Evolutionary conservation across 2,113 vertebrate genomes (phyloP).

Genomic region (Haemorhous mexicanus): DNA sequence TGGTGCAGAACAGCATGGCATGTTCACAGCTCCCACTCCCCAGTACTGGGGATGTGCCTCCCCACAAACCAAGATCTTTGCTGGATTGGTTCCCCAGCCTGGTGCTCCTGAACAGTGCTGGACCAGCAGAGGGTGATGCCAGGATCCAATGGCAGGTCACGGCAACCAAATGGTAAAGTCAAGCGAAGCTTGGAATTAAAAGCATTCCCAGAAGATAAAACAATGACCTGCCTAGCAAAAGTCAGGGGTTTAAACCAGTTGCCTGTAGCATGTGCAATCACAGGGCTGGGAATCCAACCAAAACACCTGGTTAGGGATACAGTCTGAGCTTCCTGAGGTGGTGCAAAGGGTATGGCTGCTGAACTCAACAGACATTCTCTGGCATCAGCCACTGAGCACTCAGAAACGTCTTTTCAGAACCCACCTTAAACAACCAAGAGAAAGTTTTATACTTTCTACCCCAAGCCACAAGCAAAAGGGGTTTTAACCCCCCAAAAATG

Average conservation of each 20-base stretch:
- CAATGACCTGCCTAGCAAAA: neutral
- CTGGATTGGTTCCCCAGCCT: neutral
- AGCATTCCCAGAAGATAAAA: neutral
- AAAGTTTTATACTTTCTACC: neutral
- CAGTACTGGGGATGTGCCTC: neutral
- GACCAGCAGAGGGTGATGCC: fast-evolving
- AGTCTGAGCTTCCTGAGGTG: neutral
- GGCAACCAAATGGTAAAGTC: neutral
- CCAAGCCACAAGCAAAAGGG: neutral
- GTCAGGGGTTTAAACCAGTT: neutral
- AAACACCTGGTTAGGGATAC: neutral
- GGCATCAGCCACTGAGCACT: fast-evolving
- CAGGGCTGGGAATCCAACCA: neutral
- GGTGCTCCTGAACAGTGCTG: neutral
- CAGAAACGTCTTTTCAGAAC: neutral
- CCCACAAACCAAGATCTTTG: neutral
- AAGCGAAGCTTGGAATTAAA: neutral
- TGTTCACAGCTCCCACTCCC: neutral
- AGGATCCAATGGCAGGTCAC: neutral
- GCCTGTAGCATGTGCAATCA: neutral
- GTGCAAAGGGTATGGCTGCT: neutral
- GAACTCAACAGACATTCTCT: neutral
- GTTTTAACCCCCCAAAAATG: neutral
- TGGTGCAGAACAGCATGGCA: neutral
- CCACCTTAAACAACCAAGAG: neutral